phyloP scores from a whole-genome alignment of 1,140 invertebrate species.

The Agrypnia vestita region DNA sequence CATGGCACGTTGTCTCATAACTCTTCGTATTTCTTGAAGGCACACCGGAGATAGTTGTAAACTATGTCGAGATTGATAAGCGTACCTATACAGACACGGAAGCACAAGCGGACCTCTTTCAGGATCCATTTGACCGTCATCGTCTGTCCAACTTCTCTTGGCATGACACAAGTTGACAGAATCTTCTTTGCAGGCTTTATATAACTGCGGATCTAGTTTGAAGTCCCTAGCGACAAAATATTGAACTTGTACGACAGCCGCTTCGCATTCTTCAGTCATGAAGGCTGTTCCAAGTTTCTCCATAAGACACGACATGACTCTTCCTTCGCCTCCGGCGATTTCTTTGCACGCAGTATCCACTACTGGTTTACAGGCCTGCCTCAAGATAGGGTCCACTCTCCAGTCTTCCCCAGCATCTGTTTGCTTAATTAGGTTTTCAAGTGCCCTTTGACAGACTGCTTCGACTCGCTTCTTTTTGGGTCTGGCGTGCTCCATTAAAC shows the following conservation, averaged over 20 bases:
- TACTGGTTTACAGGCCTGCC: constrained; percentile 88
- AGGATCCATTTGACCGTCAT: constrained; percentile 78
- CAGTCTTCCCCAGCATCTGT: constrained; percentile 91
- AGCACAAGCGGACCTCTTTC: constrained; percentile 86
- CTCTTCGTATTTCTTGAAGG: constrained; percentile 87
- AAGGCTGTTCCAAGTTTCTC: constrained; percentile 88
- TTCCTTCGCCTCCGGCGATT: constrained; percentile 79
- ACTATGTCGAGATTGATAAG: constrained; percentile 82
- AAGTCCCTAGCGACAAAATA: constrained; percentile 97
- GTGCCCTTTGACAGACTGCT: constrained; percentile 79
- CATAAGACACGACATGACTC: constrained; percentile 95
- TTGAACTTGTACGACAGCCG: constrained; percentile 94
- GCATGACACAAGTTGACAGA: constrained; percentile 88
- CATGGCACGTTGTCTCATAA: constrained; percentile 93
- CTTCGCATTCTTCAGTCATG: constrained; percentile 93
- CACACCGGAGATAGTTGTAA: constrained; percentile 78
- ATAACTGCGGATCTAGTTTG: constrained; percentile 92
- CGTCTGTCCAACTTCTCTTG: constrained; percentile 83
- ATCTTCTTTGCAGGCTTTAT: constrained; percentile 89
- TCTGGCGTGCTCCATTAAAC: constrained; percentile 93
- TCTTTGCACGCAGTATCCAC: constrained; percentile 83
- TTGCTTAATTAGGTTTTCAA: constrained; percentile 86
- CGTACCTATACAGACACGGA: constrained; percentile 93
- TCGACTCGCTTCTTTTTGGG: constrained; percentile 78
- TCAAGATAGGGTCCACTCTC: constrained; percentile 91